Evolutionary conservation across 2,113 vertebrate genomes (phyloP).

Genomic region (Dicrurus megarhynchus): DNA sequence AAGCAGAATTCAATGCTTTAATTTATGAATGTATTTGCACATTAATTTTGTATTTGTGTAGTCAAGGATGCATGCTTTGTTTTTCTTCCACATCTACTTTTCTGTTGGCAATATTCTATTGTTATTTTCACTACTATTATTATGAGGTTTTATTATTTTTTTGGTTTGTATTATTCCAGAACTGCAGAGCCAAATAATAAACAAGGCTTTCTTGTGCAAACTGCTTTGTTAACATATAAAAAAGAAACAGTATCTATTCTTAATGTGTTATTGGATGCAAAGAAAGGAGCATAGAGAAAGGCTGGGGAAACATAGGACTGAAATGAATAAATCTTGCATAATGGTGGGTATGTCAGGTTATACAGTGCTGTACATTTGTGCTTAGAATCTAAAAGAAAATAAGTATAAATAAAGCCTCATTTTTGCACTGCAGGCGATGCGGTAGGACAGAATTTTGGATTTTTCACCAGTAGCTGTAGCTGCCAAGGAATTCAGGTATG

Average conservation of each 20-base stretch:
- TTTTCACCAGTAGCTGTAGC: background rate
- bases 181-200: background rate
- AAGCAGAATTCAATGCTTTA: background rate
- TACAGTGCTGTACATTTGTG: background rate
- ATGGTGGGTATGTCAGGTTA: background rate
- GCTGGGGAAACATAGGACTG: background rate
- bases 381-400: background rate
- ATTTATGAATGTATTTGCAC: conserved; percentile 37
- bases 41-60: conserved; percentile 29
- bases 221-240: background rate
- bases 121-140: conserved; percentile 4
- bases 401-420: background rate
- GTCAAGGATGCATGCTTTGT: background rate
- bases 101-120: background rate
- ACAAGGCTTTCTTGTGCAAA: background rate
- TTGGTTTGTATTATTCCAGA: background rate
- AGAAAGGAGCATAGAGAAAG: background rate
- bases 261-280: background rate
- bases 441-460: background rate
- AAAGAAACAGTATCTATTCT: background rate
- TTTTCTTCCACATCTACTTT: background rate
- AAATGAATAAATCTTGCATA: background rate
- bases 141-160: background rate
- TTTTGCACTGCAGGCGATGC: background rate
- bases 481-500: background rate